Conservation (phyloP, 2,888 invertebrate species). For the Electrophaes corylata region DNA sequence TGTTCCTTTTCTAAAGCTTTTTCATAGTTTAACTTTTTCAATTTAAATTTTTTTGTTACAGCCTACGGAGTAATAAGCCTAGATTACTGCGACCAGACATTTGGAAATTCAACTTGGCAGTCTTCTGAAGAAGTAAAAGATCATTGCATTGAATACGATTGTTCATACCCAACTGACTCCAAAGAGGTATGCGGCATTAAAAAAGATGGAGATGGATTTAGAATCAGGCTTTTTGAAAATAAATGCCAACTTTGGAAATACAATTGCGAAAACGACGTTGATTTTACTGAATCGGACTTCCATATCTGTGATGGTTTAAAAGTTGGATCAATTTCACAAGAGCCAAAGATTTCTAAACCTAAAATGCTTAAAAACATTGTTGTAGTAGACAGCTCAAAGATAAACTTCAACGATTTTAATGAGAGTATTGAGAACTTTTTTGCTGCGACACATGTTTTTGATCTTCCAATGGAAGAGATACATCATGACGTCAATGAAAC, state of each 20-base stretch:
- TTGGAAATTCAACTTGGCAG: constrained; percentile 16
- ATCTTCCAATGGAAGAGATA: constrained; percentile 59
- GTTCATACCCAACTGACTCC: constrained; percentile 27
- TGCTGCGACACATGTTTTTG: constrained; percentile 62
- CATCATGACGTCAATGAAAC: constrained; percentile 43
- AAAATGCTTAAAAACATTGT: constrained; percentile 48
- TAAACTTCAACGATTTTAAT: constrained; percentile 56
- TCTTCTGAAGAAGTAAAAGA: constrained; percentile 6
- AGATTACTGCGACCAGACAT: constrained; percentile 52
- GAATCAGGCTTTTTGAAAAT: constrained; percentile 56
- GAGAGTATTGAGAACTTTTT: constrained; percentile 67
- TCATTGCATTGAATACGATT: constrained; percentile 40
- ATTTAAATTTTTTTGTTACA: constrained; percentile 19
- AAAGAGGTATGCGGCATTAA: constrained; percentile 58
- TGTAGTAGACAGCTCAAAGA: constrained; percentile 55
- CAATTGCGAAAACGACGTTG: constrained; percentile 54
- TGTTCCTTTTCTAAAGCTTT: no score
- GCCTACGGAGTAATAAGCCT: constrained; percentile 29
- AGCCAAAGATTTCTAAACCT: constrained; percentile 8
- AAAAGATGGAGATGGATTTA: constrained; percentile 58
- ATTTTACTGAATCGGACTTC: constrained; percentile 55
- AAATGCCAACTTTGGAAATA: constrained; percentile 56
- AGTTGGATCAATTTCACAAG: constrained; percentile 11
- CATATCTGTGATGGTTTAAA: constrained; percentile 54
- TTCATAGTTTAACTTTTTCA: neutral